Evolutionary conservation across 2,888 invertebrate species (phyloP).

Genomic region (Lydus trimaculatus): DNA sequence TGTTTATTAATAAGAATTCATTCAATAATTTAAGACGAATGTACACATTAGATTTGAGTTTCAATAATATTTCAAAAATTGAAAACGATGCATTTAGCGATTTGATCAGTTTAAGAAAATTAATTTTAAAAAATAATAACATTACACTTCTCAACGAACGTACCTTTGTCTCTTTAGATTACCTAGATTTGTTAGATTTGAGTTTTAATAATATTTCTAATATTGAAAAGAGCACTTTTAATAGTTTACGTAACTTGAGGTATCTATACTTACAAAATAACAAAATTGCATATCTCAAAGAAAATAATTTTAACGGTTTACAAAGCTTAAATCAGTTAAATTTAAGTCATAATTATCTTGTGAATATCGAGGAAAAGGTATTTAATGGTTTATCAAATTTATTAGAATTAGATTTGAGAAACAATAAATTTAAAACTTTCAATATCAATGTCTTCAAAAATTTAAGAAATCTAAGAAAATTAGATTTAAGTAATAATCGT

Average conservation of each 20-base stretch:
- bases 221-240: background rate
- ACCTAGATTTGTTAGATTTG: background rate
- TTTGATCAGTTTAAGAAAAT: conserved; percentile 12
- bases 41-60: background rate
- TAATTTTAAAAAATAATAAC: conserved; percentile 16
- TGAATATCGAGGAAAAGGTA: background rate
- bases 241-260: too few species aligned
- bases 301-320: background rate
- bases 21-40: background rate
- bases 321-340: background rate
- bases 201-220: background rate
- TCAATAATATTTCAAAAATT: background rate
- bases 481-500: conserved; percentile 13
- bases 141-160: conserved; percentile 12
- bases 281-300: too few species aligned
- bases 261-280: too few species aligned
- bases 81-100: conserved; percentile 18
- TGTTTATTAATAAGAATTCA: background rate
- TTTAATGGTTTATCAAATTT: background rate
- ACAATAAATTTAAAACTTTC: background rate
- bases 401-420: background rate
- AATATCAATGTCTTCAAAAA: background rate
- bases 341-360: background rate
- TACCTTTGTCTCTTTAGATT: too few species aligned
- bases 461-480: background rate